Base-by-base conservation (phyloP, 2,797 vertebrate species). In the Eulemur mongoz region DNA sequence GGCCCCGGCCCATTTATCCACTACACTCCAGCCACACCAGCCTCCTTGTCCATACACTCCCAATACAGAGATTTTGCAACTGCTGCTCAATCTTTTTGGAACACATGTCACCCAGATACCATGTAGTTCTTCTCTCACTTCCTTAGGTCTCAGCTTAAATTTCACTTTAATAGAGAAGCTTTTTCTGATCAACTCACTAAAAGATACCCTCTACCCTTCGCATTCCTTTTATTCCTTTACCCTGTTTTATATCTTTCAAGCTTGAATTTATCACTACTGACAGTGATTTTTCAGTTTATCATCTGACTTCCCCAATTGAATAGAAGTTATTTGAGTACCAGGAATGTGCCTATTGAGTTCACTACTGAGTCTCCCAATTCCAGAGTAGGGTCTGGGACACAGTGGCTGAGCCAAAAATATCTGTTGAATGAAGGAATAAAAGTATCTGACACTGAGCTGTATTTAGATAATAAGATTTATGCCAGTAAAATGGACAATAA, bases 1-100 rank as follows among this genome's bases (percentile, higher is more conserved):
- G 2, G 4, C 4, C 2, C n/a, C 0, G 0, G 5, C 43, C 7
- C 17, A 2, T 69, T n/a, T 32, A 15, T 20, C 17, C 2, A 12
- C 52, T 57, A 8, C 27, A 7, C 3, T 25, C 2, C 6, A 8
- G 15, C 3, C 8, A 4, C 3, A 14, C 6, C 9, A 7, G 38
- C 9, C 1, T 50, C 20, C 45, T 81, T 22, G n/a, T 0, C 38
- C 7, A 4, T 30, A 22, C 3, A 14, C 17, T 27, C 4, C 3
- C 6, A 8, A 11, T 11, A 50, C 92, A 76, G 59, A 80, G 38
- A 35, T 32, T 57, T 30, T 65, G 25, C 23, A 54, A 20, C 1
- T 4, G 20, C 4, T 76, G n/a, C 7, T 25, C 10, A 12, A 17
- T 48, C 7, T 52, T 61, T 61, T 27, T 35, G 15, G 15, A 63